Percentiles rank a stretch among this genome's conserved stretches.
Conservation (phyloP, 1,140 invertebrate genomes). For the Bilobella aurantiaca region DNA sequence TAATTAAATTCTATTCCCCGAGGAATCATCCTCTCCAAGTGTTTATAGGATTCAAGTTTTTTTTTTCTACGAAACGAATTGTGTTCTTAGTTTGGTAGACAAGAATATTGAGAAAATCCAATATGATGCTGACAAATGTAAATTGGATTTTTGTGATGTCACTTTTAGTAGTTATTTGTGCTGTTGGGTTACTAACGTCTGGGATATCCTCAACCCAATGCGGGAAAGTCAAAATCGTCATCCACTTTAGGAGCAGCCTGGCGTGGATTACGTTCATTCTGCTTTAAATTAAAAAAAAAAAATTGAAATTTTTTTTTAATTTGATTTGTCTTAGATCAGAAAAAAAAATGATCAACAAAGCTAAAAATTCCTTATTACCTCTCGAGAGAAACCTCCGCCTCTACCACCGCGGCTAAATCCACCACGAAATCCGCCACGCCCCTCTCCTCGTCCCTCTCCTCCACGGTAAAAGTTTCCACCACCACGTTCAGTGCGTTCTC, state of each 20-base stretch:
- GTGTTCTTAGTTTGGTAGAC: background rate
- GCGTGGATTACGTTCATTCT: constrained; percentile 36
- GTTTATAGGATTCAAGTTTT: no score
- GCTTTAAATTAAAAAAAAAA: background rate
- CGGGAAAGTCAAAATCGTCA: constrained; percentile 89
- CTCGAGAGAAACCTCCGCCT: constrained; percentile 21
- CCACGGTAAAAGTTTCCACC: constrained; percentile 28
- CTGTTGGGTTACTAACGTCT: background rate
- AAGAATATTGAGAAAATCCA: background rate
- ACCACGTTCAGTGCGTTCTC: constrained; percentile 13
- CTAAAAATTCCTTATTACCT: constrained; percentile 21
- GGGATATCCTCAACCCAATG: constrained; percentile 54
- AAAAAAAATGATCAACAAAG: background rate
- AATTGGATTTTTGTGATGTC: no score
- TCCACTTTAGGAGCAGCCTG: constrained; percentile 80
- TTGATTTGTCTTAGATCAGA: no score
- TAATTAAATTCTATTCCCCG: no score
- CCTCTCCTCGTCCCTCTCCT: constrained; percentile 38
- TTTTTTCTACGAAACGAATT: background rate
- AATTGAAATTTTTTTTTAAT: background rate
- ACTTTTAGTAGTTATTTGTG: no score
- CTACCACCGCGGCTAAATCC: constrained; percentile 36
- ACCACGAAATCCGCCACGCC: constrained; percentile 36
- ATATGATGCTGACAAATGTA: background rate
- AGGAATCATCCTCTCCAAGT: no score